phyloP scores from a whole-genome alignment of 2,797 vertebrate genomes.

The Eulemur rubriventer region DNA sequence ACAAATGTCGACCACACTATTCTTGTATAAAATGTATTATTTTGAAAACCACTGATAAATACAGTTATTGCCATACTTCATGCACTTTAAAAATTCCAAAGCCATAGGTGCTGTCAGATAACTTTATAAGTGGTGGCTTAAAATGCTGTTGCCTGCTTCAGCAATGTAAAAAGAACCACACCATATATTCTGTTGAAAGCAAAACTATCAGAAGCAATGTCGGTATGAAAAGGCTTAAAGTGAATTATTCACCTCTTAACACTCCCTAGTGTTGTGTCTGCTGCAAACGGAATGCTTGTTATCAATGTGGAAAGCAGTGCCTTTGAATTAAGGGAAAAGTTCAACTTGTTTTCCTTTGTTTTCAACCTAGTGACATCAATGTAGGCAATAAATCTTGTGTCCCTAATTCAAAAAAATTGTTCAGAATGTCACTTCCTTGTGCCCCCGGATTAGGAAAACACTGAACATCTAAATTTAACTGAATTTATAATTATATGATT shows the following conservation, averaged over 20 bases:
- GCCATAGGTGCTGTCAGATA: conserved; percentile 74
- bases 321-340: conserved; percentile 67
- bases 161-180: conserved; percentile 60
- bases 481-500: background rate
- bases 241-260: conserved; percentile 78
- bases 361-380: background rate
- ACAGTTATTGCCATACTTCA: conserved; percentile 65
- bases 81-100: conserved; percentile 72
- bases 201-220: conserved; percentile 71
- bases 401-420: background rate
- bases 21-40: conserved; percentile 71
- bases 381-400: background rate
- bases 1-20: conserved; percentile 38
- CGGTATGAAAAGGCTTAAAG: conserved; percentile 69
- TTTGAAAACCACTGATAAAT: conserved; percentile 75
- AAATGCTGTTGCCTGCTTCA: conserved; percentile 72
- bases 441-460: background rate
- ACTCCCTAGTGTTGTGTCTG: conserved; percentile 66
- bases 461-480: background rate
- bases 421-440: conserved; percentile 17
- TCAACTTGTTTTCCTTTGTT: conserved; percentile 55
- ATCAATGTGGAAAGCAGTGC: conserved; percentile 50
- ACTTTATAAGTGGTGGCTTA: conserved; percentile 76
- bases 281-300: conserved; percentile 69
- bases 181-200: conserved; percentile 74